Percentiles rank a stretch among this genome's conserved stretches.
These are phyloP conservation scores for Phoebastria nigripes DNA, from an alignment of 2,797 vertebrate species.

Conservation along the genomic window DNA sequence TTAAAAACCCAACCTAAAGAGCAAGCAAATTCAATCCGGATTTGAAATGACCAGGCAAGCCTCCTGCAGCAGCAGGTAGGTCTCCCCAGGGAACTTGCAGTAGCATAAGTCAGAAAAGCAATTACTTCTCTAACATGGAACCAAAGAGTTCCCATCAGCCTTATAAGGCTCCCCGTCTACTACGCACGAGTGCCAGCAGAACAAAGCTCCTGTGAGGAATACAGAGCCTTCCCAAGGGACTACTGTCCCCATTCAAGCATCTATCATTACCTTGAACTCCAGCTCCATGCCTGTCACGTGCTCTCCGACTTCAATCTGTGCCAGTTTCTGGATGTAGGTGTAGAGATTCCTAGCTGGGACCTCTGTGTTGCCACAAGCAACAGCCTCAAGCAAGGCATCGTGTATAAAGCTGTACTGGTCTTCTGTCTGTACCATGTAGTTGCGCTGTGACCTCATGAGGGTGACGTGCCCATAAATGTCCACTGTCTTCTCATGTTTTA, in stretches of 20 bases:
- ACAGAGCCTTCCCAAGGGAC: neutral
- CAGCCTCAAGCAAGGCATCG: constrained; percentile 94
- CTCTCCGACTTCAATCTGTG: constrained; percentile 91
- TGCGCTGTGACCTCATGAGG: constrained; percentile 94
- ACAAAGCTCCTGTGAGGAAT: neutral
- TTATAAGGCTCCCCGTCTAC: neutral
- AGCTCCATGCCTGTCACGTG: constrained; percentile 97
- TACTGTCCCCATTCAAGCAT: rapidly evolving
- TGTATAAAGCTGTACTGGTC: constrained; percentile 99
- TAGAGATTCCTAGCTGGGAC: constrained; percentile 93
- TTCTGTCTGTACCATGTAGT: constrained; percentile 99
- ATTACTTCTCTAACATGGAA: neutral
- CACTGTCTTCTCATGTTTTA: constrained; percentile 96
- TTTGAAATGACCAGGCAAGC: neutral
- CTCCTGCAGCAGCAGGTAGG: neutral
- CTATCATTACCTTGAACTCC: constrained; percentile 89
- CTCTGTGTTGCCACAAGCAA: constrained; percentile 95
- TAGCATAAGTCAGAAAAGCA: neutral
- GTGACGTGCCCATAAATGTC: constrained; percentile 97
- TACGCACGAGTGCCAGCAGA: neutral
- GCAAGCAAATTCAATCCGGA: neutral
- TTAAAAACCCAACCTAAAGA: neutral
- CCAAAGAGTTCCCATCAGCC: neutral
- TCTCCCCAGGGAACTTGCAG: neutral
- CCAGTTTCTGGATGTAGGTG: constrained; percentile 95